phyloP scores from a whole-genome alignment of 2,888 invertebrate species.

The Cyrtodaria siliqua region DNA sequence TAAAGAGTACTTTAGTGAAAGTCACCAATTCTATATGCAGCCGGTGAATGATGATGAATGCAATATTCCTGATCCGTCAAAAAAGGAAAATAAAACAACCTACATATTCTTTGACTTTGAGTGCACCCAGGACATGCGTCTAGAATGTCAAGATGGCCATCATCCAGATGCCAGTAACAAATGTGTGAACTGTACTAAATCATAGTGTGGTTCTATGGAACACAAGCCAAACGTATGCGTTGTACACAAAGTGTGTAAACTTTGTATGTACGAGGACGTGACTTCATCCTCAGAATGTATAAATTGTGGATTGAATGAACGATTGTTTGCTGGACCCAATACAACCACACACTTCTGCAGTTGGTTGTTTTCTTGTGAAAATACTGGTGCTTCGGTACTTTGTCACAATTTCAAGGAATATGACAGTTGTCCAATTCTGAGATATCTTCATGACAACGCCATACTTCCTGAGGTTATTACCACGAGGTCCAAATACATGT shows the following conservation, averaged over 20 bases:
- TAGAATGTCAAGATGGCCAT: conserved; percentile 35
- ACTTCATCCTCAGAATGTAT: conserved; percentile 23
- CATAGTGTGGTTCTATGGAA: conserved; percentile 43
- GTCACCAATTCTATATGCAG: conserved; percentile 18
- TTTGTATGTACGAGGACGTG: conserved; percentile 31
- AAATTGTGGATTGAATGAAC: conserved; percentile 45
- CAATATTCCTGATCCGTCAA: background rate
- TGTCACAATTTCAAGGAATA: conserved; percentile 59
- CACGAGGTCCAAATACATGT: conserved; percentile 48
- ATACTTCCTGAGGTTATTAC: conserved; percentile 42
- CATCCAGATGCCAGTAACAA: background rate
- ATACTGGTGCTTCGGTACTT: conserved; percentile 33
- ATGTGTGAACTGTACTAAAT: conserved; percentile 51
- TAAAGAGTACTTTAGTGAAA: conserved; percentile 10
- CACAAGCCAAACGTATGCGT: conserved; percentile 54
- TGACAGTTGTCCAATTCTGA: conserved; percentile 42
- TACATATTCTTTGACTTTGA: conserved; percentile 50
- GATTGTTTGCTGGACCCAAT: conserved; percentile 24
- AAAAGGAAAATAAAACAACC: background rate
- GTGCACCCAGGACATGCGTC: conserved; percentile 28
- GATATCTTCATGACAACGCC: conserved; percentile 39
- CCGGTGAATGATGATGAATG: background rate
- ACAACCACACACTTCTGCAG: conserved; percentile 42
- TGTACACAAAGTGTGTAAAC: conserved; percentile 48
- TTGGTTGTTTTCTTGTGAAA: conserved; percentile 56